A percentile compares a stretch with the other conserved stretches of the same genome.
Evolutionary conservation across 1,140 invertebrate species (phyloP).

Genomic region (Macrobrachium nipponense): DNA sequence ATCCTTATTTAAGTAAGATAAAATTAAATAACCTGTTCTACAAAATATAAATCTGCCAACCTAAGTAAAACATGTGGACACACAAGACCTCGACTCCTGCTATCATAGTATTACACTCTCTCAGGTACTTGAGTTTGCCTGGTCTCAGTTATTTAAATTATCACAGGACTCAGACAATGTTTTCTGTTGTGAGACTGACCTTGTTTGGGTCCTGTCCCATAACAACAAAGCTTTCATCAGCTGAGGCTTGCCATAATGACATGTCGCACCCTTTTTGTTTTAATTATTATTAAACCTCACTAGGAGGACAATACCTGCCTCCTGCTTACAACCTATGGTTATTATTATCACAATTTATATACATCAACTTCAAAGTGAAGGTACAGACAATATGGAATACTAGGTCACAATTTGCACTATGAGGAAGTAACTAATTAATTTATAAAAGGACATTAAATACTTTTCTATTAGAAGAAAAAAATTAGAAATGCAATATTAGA

Average conservation of each 20-base stretch:
- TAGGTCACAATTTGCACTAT: slow-evolving; percentile 58
- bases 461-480: slow-evolving; percentile 42
- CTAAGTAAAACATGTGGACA: slow-evolving; percentile 22
- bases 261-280: slow-evolving; percentile 16
- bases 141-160: slow-evolving; percentile 54
- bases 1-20: not conserved
- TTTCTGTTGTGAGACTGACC: slow-evolving; percentile 36
- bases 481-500: slow-evolving; percentile 35
- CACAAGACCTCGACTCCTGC: slow-evolving; percentile 49
- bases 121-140: slow-evolving; percentile 59
- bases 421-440: slow-evolving; percentile 54
- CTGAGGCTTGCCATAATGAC: slow-evolving; percentile 58
- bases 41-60: not conserved
- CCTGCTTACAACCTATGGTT: slow-evolving; percentile 58
- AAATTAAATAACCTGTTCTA: not conserved
- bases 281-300: slow-evolving; percentile 45
- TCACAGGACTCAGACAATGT: slow-evolving; percentile 62
- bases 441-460: slow-evolving; percentile 52
- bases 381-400: slow-evolving; percentile 58
- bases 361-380: slow-evolving; percentile 50
- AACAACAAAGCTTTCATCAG: slow-evolving; percentile 53
- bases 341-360: slow-evolving; percentile 60
- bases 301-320: slow-evolving; percentile 39
- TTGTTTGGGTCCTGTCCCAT: not conserved
- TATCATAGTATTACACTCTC: slow-evolving; percentile 60